Conservation (phyloP, 2,113 vertebrate genomes). For the Notechis scutatus region DNA sequence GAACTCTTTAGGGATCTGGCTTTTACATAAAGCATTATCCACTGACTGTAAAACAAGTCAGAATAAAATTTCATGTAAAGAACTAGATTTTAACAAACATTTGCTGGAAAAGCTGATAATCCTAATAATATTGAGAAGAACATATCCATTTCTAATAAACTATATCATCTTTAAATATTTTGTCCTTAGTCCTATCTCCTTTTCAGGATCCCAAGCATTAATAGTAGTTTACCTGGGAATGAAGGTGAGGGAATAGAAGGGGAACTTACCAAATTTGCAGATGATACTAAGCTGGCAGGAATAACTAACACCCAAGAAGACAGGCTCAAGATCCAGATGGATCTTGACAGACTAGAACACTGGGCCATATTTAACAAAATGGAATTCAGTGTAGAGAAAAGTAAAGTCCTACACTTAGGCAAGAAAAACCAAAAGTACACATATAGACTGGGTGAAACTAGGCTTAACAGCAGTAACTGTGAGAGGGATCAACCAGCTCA, state of each 20-base stretch:
- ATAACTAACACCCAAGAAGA: too few species aligned
- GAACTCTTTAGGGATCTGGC: not conserved
- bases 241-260: not conserved
- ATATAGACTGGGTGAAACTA: too few species aligned
- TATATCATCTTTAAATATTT: not conserved
- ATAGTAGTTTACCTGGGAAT: not conserved
- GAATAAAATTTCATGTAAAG: not conserved
- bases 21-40: not conserved
- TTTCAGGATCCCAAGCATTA: not conserved
- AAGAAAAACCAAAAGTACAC: too few species aligned
- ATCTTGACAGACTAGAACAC: too few species aligned
- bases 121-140: not conserved
- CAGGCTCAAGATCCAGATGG: too few species aligned
- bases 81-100: not conserved
- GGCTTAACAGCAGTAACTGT: too few species aligned
- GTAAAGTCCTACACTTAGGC: too few species aligned
- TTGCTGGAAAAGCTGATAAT: not conserved
- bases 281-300: too few species aligned
- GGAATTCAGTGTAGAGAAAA: too few species aligned
- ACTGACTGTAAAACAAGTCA: not conserved
- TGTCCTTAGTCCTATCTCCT: not conserved
- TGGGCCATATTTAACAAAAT: too few species aligned
- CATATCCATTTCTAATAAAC: not conserved
- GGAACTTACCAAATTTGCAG: too few species aligned
- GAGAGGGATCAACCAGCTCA: too few species aligned